These are phyloP conservation scores for Rallus crepitans DNA, from an alignment of 2,797 vertebrate genomes.

Conservation along the genomic window DNA sequence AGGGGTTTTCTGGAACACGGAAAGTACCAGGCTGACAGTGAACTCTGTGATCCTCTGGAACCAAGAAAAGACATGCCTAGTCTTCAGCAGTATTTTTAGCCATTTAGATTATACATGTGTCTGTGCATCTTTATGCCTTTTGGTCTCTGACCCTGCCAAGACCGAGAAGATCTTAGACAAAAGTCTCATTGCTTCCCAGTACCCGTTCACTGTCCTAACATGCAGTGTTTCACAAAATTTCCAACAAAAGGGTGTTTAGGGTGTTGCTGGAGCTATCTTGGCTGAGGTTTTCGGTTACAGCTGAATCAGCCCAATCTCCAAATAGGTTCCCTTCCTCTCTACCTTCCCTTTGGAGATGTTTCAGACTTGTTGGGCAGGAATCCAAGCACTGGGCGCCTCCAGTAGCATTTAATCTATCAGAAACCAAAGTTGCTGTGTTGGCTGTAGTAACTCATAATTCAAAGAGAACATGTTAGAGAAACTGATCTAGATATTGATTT, in stretches of 20 bases:
- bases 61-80: background rate
- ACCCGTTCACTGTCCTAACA: background rate
- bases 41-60: background rate
- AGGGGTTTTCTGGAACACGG: background rate
- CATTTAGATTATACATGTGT: background rate
- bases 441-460: slow-evolving; percentile 40
- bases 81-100: background rate
- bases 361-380: background rate
- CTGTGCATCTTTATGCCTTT: background rate
- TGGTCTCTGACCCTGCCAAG: background rate
- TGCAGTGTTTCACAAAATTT: background rate
- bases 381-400: background rate
- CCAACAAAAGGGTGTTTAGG: background rate
- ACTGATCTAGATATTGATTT: slow-evolving; percentile 30
- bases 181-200: background rate
- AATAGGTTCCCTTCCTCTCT: background rate
- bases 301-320: slow-evolving; percentile 12
- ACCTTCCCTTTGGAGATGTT: background rate
- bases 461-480: slow-evolving; percentile 14
- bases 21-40: background rate
- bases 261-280: background rate
- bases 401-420: slow-evolving; percentile 12
- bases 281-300: background rate
- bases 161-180: background rate
- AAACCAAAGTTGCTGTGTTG: slow-evolving; percentile 17